phyloP scores from a whole-genome alignment of 2,888 invertebrate genomes.

The Autographa gamma region DNA sequence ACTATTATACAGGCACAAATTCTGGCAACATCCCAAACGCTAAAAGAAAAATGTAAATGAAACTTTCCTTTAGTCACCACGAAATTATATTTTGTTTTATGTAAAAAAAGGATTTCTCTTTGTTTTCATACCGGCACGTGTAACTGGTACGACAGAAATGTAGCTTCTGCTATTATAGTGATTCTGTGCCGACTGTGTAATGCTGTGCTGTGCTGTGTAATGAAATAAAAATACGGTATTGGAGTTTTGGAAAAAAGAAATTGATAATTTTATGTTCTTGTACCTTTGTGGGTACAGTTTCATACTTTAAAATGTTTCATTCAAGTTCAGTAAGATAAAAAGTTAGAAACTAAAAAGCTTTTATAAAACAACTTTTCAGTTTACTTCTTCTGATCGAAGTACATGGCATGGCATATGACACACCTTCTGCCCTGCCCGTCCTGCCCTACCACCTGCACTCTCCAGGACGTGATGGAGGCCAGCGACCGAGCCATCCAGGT shows the following conservation, averaged over 20 bases:
- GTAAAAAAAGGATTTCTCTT: constrained; percentile 11
- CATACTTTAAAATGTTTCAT: no score
- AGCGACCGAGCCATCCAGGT: no score
- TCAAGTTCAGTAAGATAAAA: no score
- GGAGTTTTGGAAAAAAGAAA: not conserved
- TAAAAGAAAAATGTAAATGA: constrained; percentile 40
- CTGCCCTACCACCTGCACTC: no score
- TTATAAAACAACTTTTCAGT: no score
- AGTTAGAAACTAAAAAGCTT: no score
- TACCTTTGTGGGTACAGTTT: not conserved
- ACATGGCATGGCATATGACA: no score
- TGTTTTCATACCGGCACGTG: constrained; percentile 28
- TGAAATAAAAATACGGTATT: not conserved
- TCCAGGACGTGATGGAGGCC: no score
- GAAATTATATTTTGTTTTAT: constrained; percentile 31
- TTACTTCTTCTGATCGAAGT: no score
- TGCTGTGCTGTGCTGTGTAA: no score
- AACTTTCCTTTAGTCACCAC: constrained; percentile 23
- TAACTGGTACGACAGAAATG: constrained; percentile 11
- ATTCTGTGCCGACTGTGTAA: not conserved
- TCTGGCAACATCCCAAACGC: constrained; percentile 40
- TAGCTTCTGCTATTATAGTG: constrained; percentile 5
- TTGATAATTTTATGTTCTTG: not conserved
- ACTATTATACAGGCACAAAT: constrained; percentile 22
- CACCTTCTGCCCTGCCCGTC: no score